Evolutionary conservation across 1,140 invertebrate species (phyloP), one percentile per base, ranked within the genome.

Genomic region (Theocolax elegans): DNA sequence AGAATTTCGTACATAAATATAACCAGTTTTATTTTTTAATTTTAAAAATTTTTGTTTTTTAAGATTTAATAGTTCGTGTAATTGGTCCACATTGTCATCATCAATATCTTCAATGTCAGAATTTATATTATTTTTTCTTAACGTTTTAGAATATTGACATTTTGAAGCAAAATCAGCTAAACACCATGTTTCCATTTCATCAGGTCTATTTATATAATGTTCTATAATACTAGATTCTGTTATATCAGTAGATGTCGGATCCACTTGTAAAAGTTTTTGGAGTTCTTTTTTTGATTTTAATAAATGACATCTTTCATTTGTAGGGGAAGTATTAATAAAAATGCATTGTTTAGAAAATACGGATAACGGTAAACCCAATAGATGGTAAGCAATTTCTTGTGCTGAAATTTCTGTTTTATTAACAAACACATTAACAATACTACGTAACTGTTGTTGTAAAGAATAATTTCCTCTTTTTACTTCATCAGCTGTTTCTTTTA

Each of bases 341-440:
- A 63, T 19, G 13, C 60, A 63, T 38, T 63, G 21, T 63, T 44
- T 48, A 2, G 60, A 63, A n/a, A 15, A 48, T 10, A 29, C 13
- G 8, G 60, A 63, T 49, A 49, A 31, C 7, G 60, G 44, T 23
- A 63, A 48, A 2, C 60, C 44, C 17, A 63, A 23, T 29, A 38
- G 3, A 60, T 60, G 58, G 42, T 42, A 60, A 40, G 58, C 58
- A 13, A 42, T 42, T 60, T 60, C 58, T 60, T 60, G 40, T 8
- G 58, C 58, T 60, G 58, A 60, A 7, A 60, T 42, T 60, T 60
- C 58, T 19, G 38, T 42, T 60, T 60, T 60, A 27, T 60, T 60
- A 3, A 60, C 21, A 44, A 60, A 60, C 9, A 44, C 40, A 25
- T 64, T 64, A 15, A 64, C 62, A 19, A 64, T 49, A 35, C 8